Conservation (phyloP, 2,113 vertebrate species). For the Pseudopipra pipra region DNA sequence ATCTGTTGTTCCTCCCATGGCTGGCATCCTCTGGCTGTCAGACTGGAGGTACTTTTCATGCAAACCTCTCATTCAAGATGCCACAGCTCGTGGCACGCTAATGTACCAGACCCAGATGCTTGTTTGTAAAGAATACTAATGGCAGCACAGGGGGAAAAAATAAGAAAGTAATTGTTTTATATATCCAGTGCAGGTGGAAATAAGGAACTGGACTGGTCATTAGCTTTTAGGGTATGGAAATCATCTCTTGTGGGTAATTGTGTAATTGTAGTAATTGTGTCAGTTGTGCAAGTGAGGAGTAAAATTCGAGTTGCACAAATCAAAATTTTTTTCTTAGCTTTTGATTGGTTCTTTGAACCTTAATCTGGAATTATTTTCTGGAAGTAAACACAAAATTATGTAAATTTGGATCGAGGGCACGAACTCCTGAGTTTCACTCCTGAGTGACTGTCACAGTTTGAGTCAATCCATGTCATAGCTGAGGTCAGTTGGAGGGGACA, state of each 20-base stretch:
- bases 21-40: not conserved
- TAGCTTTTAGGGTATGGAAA: not conserved
- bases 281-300: not conserved
- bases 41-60: not conserved
- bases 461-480: not conserved
- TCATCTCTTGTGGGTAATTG: not conserved
- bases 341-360: not conserved
- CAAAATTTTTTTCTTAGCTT: not conserved
- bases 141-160: not conserved
- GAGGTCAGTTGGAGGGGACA: too few species aligned
- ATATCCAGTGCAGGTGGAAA: not conserved
- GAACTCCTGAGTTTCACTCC: not conserved
- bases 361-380: not conserved
- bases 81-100: fast-evolving
- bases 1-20: not conserved
- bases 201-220: not conserved
- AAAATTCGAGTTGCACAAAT: not conserved
- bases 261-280: not conserved
- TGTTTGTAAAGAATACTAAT: not conserved
- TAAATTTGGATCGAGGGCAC: not conserved
- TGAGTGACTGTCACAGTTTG: not conserved
- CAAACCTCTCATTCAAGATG: not conserved
- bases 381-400: fast-evolving
- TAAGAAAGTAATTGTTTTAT: not conserved
- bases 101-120: not conserved